A percentile compares a stretch with the other conserved stretches of the same genome.
Conservation (phyloP, 1,140 invertebrate species). For the Saccostrea echinata region DNA sequence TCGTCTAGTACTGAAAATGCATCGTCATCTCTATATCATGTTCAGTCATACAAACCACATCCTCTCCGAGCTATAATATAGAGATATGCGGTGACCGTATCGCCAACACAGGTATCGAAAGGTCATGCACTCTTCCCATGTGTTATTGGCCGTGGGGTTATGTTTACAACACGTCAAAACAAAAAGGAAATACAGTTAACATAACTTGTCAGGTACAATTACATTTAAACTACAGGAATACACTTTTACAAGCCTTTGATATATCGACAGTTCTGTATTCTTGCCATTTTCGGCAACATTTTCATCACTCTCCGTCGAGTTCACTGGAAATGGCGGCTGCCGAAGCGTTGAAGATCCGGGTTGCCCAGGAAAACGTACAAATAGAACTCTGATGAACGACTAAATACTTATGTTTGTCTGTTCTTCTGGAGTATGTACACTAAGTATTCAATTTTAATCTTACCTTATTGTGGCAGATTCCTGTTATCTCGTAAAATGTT, state of each 20-base stretch:
- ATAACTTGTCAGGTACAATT: too few relatives aligned
- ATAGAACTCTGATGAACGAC: background rate
- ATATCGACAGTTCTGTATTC: background rate
- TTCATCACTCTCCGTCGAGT: conserved; percentile 3
- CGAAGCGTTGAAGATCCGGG: conserved; percentile 26
- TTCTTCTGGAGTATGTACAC: background rate
- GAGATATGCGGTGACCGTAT: conserved; percentile 63
- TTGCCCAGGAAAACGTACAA: background rate
- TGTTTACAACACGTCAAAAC: conserved; percentile 66
- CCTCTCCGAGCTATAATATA: background rate
- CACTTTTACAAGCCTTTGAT: background rate
- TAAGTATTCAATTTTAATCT: background rate
- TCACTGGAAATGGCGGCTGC: conserved; percentile 47
- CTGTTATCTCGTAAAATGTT: background rate
- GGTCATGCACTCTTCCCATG: conserved; percentile 75
- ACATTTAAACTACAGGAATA: background rate
- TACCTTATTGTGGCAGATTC: background rate
- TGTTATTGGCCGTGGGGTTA: conserved; percentile 67
- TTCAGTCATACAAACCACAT: background rate
- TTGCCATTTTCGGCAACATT: conserved; percentile 32
- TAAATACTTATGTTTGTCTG: background rate
- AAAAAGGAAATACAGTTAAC: background rate
- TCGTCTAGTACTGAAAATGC: background rate
- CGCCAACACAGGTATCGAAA: conserved; percentile 66
- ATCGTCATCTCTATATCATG: background rate